Evolutionary conservation across 2,888 invertebrate species (phyloP), one percentile per base, ranked within the genome.

Genomic region (Drosophila diplacantha): DNA sequence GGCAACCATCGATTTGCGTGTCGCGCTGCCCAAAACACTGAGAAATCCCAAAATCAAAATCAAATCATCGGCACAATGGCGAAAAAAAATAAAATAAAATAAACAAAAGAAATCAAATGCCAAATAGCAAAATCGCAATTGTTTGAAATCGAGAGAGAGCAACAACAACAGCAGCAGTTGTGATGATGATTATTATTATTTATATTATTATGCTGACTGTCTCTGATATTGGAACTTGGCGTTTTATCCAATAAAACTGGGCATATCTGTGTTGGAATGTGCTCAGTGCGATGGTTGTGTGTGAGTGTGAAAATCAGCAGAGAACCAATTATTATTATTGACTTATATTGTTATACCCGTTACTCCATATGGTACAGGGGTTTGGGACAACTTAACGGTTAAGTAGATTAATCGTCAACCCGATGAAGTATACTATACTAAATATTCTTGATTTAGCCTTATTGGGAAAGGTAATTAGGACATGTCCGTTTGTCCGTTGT

Each of bases 1-100:
- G 69, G 69, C 53, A 59, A 67, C 59, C 66, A 82, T 82, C 74
- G 77, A 77, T 77, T 77, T 80, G 76, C 76, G 81, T 82, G 77
- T 82, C 81, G 77, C 81, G 60, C 62, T 64, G 74, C 47, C 56
- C 50, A 72, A 70, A 75, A 81, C 59, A 53, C 41, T 54, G 61
- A 73, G 73, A 75, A 75, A 72, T 66, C 51, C 56, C 59, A 76
- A 43, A 81, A 73, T 43, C 51, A 37, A 60, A 65, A 49, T 58
- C 58, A 16, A 39, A 61, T 29, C 34, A 34, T 32, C 35, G 32
- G 9, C 44, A 46, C 41, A 43, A 46, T 49, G 56, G 46, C 29
- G 14, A 44, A 34, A 12, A 20, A 26, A 22, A 22, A 24, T 3
- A 20, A 29, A 43, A 29, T 20, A 51, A 38, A 46, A 31, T 31